Conservation (phyloP, 23 tunicate genomes). For the Ciona savignyi region DNA sequence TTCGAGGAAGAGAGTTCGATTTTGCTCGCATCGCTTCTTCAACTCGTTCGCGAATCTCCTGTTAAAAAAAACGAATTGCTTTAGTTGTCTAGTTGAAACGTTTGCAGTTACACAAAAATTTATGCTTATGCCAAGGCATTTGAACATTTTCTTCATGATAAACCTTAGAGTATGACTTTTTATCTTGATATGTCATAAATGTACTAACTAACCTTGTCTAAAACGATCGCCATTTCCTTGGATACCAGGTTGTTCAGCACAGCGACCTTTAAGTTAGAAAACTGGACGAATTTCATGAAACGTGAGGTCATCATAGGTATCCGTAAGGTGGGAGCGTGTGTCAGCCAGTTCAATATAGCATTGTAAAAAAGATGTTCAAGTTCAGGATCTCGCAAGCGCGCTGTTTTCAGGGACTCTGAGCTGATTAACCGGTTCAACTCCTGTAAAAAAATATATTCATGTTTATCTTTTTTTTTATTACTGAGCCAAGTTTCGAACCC, state of each 20-base stretch:
- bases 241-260: slow-evolving; percentile 26
- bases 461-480: no score
- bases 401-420: slow-evolving; percentile 15
- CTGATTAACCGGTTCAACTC: slow-evolving; percentile 40
- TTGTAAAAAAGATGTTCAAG: slow-evolving; percentile 29
- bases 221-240: slow-evolving; percentile 26
- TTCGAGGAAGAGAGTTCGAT: background rate
- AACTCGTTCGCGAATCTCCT: background rate
- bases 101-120: no score
- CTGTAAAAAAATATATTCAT: no score
- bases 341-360: slow-evolving; percentile 37
- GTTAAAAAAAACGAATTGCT: background rate
- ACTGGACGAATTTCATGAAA: slow-evolving; percentile 51
- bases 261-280: slow-evolving; percentile 23
- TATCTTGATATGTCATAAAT: no score
- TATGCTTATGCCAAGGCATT: no score
- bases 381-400: slow-evolving; percentile 25
- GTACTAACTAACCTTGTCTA: slow-evolving; percentile 24
- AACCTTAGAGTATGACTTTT: no score
- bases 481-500: no score
- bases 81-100: no score
- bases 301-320: slow-evolving; percentile 50
- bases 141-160: no score
- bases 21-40: background rate
- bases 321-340: slow-evolving; percentile 19